phyloP scores from a whole-genome alignment of 30 jellyfish, hydroid and myxozoan genomes.

The Aurelia sp. region DNA sequence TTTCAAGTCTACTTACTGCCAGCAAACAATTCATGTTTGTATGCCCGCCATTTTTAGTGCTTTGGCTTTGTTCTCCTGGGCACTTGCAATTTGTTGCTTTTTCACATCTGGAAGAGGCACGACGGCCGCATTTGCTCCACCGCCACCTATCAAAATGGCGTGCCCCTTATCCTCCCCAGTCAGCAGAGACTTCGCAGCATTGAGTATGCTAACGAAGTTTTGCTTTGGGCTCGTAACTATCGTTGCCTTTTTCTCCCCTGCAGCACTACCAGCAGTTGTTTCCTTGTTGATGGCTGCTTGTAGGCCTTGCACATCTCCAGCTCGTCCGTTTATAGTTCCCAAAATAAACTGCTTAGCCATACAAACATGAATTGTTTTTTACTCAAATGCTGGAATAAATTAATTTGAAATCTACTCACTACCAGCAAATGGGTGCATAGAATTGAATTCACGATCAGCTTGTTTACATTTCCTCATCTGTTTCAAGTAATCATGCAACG shows the following conservation, averaged over 20 bases:
- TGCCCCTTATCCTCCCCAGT: conserved; percentile 48
- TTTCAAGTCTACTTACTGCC: no score
- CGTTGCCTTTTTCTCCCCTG: conserved; percentile 21
- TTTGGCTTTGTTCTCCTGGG: conserved; percentile 53
- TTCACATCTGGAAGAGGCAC: conserved; percentile 48
- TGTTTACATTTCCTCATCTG: conserved; percentile 76
- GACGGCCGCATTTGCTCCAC: conserved; percentile 24
- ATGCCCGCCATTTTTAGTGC: conserved; percentile 63
- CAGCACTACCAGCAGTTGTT: background rate
- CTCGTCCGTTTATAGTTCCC: conserved; percentile 67
- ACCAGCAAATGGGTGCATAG: conserved; percentile 22
- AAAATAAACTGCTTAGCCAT: conserved; percentile 49
- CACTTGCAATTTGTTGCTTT: conserved; percentile 24
- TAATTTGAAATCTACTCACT: background rate
- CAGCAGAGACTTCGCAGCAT: conserved; percentile 60
- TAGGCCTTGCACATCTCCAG: conserved; percentile 22
- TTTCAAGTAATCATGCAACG: conserved; percentile 74
- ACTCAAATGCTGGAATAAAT: no score
- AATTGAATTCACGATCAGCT: conserved; percentile 57
- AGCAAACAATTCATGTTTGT: no score
- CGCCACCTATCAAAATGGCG: conserved; percentile 43
- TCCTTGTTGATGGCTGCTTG: background rate
- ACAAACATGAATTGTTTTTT: no score
- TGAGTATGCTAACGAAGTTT: conserved; percentile 38
- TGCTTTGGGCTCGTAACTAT: conserved; percentile 50